Evolutionary conservation across 2,888 invertebrate species (phyloP), one percentile per base, ranked within the genome.

Genomic region (Sceliomorpha sp.): DNA sequence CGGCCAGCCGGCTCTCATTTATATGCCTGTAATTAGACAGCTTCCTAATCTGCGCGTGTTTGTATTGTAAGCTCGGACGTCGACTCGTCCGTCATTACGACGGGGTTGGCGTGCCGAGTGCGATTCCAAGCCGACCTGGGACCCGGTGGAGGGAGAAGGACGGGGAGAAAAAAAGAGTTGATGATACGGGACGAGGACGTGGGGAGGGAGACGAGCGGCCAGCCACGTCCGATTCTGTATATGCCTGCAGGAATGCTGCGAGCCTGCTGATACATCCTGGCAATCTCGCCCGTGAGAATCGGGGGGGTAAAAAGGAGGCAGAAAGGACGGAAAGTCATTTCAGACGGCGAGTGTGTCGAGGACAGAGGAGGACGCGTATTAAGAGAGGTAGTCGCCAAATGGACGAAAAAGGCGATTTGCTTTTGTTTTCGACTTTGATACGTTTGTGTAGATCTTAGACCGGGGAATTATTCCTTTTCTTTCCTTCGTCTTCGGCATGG

Each of bases 1-100:
- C 42, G 42, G 40, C 13, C 24, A 24, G 7, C 29, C 40, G 9
- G 6, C 9, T 27, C 15, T n/a, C 20, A 12, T 20, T 50, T 37
- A 5, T 26, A n/a, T 83, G 74, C 74, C 76, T 73, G 81, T 83
- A 82, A 84, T 84, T 84, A 84, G 82, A 80, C 79, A 76, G 75
- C 75, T 75, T 73, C 73, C 74, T 78, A 76, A 76, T 74, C 71
- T 71, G 36, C 45, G 56, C 60, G 64, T 74, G 67, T 75, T 75
- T 73, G 72, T 71, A 73, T 74, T 74, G 66, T 58, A 47, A 29
- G 34, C 39, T 60, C 59, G 71, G 60, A 64, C 42, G 74, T 72
- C 71, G 74, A 79, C 75, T 75, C 64, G 66, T 78, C 64, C 70
- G 72, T 77, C 73, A 73, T 76, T 75, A 75, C 55, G 51, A 53